These are phyloP conservation scores for Muscidifurax raptorellus DNA, from an alignment of 1,140 invertebrate species.

Conservation along the genomic window DNA sequence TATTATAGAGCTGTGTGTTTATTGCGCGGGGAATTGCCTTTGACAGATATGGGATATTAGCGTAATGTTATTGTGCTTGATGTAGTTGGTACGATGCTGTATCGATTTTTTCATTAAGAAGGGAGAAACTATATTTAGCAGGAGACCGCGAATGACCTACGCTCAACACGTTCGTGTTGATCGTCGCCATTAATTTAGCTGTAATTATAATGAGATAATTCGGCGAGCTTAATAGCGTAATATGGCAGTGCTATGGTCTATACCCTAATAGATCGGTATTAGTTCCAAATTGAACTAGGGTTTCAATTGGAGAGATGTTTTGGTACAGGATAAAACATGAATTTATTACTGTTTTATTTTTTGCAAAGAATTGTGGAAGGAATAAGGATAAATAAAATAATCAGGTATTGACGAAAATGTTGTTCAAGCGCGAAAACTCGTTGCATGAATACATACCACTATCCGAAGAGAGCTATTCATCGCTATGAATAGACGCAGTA, in stretches of 20 bases:
- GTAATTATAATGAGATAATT: not conserved
- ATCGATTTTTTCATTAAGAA: not conserved
- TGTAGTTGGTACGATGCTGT: not conserved
- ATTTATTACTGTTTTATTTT: too few relatives aligned
- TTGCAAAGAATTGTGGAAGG: too few relatives aligned
- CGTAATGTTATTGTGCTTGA: not conserved
- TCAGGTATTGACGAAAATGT: too few relatives aligned
- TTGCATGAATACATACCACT: too few relatives aligned
- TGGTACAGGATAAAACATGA: too few relatives aligned
- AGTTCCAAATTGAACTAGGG: not conserved
- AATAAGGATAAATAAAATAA: too few relatives aligned
- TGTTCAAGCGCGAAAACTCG: too few relatives aligned
- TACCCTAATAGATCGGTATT: not conserved
- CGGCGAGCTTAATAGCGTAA: not conserved
- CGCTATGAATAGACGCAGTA: slow-evolving; percentile 10
- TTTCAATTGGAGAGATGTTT: not conserved
- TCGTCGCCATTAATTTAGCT: not conserved
- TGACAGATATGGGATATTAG: not conserved
- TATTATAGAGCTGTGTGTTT: too few relatives aligned
- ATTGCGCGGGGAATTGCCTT: too few relatives aligned
- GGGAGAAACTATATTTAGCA: not conserved
- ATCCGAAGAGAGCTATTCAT: not conserved
- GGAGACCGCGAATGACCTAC: not conserved
- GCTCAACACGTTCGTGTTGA: not conserved
- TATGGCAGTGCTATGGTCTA: not conserved